Conservation (phyloP, 2,888 invertebrate species). For the Drosophila anomalipes region DNA sequence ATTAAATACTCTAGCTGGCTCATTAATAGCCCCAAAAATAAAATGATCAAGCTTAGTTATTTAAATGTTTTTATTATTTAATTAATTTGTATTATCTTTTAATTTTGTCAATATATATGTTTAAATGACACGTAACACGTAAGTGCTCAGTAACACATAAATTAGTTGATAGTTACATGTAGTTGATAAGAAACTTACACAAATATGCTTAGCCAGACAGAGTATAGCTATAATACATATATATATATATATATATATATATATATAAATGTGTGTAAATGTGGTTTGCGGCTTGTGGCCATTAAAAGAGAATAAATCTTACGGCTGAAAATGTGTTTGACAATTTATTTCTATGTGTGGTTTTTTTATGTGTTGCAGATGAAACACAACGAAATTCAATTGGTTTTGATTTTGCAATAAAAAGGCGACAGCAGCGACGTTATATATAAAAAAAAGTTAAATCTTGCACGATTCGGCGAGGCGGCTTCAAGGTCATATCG, state of each 20-base stretch:
- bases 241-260: not conserved
- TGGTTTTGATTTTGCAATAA: constrained; percentile 74
- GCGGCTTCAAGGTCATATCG: constrained; percentile 65
- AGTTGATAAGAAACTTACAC: not conserved
- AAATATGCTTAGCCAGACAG: not conserved
- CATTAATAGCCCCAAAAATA: not conserved
- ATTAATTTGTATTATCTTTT: constrained; percentile 1
- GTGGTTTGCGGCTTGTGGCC: constrained; percentile 14
- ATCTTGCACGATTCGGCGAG: constrained; percentile 30
- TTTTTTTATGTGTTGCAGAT: constrained; percentile 46
- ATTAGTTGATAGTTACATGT: not conserved
- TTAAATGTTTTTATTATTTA: constrained; percentile 2
- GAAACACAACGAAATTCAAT: constrained; percentile 64
- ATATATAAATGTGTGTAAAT: constrained; percentile 4
- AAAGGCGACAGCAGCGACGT: constrained; percentile 20
- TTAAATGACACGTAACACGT: too few species aligned
- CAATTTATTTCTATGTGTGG: constrained; percentile 35
- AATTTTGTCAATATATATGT: not conserved
- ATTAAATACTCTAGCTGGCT: constrained; percentile 16
- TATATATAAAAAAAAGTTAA: constrained; percentile 23
- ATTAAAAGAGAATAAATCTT: constrained; percentile 33
- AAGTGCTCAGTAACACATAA: not conserved
- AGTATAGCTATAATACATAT: not conserved
- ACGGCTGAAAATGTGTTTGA: constrained; percentile 32
- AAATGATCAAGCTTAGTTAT: not conserved